Evolutionary conservation across 2,888 invertebrate genomes (phyloP).

Genomic region (Germaria angustata): DNA sequence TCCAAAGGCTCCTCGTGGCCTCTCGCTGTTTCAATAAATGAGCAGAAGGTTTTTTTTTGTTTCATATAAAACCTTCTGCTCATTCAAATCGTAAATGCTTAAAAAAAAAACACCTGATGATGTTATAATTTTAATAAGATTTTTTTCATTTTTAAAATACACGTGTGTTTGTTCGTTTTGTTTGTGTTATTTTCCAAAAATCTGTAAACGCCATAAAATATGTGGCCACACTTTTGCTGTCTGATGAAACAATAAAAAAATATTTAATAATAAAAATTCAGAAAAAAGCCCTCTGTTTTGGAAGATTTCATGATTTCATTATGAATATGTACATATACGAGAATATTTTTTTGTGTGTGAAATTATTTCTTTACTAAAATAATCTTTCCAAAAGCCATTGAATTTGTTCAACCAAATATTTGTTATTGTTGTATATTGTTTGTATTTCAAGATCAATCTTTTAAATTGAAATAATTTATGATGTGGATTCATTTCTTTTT

Average conservation of each 20-base stretch:
- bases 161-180: neutral
- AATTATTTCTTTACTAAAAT: neutral
- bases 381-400: constrained; percentile 19
- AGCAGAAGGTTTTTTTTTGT: too few relatives aligned
- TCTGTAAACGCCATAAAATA: constrained; percentile 27
- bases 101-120: neutral
- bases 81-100: too few relatives aligned
- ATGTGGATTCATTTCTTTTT: neutral
- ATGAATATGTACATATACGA: neutral
- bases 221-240: constrained; percentile 63
- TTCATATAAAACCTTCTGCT: too few relatives aligned
- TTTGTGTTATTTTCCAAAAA: neutral
- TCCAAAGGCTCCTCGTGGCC: too few relatives aligned
- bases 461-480: constrained; percentile 54
- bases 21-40: too few relatives aligned
- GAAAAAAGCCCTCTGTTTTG: neutral
- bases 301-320: constrained; percentile 27
- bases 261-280: too few relatives aligned
- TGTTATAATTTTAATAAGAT: neutral
- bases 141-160: neutral
- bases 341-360: neutral
- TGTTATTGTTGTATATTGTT: neutral
- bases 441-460: constrained; percentile 53
- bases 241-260: constrained; percentile 30
- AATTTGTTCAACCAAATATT: neutral